These are phyloP conservation scores for Amblyopsis rosae DNA, from an alignment of 2,113 vertebrate genomes.

Conservation along the genomic window DNA sequence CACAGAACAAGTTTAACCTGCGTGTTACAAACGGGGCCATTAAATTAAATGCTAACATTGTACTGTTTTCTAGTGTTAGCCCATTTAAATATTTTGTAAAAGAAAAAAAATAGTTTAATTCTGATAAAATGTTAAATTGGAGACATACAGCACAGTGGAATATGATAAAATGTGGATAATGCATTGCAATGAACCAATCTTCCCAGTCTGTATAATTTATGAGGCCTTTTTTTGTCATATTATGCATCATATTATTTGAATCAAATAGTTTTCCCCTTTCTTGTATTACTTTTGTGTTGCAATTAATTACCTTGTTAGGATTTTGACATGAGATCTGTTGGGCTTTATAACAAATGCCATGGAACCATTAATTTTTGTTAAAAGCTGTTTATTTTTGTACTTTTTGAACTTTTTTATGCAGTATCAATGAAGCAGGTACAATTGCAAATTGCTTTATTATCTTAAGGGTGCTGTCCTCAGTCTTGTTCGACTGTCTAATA, in stretches of 20 bases:
- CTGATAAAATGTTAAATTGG: background rate
- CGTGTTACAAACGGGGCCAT: background rate
- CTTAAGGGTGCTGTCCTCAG: conserved; percentile 50
- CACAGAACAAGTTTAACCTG: background rate
- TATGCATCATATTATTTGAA: conserved; percentile 29
- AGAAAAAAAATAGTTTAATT: background rate
- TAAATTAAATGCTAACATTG: background rate
- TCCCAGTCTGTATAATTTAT: conserved; percentile 29
- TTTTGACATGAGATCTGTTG: conserved; percentile 55
- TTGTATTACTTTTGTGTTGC: conserved; percentile 34
- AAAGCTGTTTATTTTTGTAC: conserved; percentile 77
- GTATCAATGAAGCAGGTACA: conserved; percentile 53
- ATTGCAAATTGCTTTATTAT: conserved; percentile 64
- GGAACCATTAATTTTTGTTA: conserved; percentile 71
- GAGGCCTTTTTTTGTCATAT: conserved; percentile 58
- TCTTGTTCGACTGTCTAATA: conserved; percentile 36
- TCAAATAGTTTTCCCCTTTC: conserved; percentile 26
- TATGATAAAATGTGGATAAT: conserved; percentile 15
- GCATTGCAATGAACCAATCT: conserved; percentile 4
- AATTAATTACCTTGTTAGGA: conserved; percentile 49
- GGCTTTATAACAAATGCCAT: conserved; percentile 60
- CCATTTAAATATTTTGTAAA: background rate
- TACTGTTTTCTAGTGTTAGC: background rate
- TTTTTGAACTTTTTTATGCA: conserved; percentile 63
- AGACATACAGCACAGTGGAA: conserved; percentile 1